Evolutionary conservation across 2,888 invertebrate genomes (phyloP), one percentile per base, ranked within the genome.

Genomic region (Tinea pellionella): DNA sequence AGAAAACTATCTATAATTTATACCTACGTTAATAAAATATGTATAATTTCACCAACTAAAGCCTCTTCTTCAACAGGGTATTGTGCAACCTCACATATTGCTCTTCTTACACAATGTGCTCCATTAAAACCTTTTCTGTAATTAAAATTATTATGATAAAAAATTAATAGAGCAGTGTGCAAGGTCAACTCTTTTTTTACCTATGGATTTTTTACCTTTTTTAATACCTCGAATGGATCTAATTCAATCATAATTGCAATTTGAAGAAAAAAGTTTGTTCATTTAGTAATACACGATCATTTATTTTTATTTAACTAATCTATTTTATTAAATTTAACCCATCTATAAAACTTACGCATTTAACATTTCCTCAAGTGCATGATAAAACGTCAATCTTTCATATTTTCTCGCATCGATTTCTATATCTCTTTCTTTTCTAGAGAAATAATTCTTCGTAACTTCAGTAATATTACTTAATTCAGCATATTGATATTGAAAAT

Each of bases 81-180:
- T 65, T 91, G 89, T 0, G 94, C 91, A 24, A 91, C 89, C 73
- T 95, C 94, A 69, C 95, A 95, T 65, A 95, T 92, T 7, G 92
- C 89, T 59, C 93, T 88, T 63, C 93, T 73, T 18, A 94, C 77
- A 68, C 95, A 95, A n/a, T 89, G 89, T 56, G 89, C 88, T 0
- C 93, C 93, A 9, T 89, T 86, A 61, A 91, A 75, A 1, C 91
- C 89, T 67, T 89, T 89, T 59, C 92, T 93, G 72, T 30, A 80
- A 78, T 53, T 24, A 6, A 18, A 64, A 24, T 63, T 8, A 55
- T 47, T 6, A 24, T 24, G n/a, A n/a, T n/a, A n/a, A n/a, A n/a
- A n/a, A n/a, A n/a, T n/a, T n/a, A n/a, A n/a, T n/a, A n/a, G n/a
- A n/a, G n/a, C 24, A 24, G 6, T 2, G 42, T 42, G 6, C 6